A percentile compares a stretch with the other conserved stretches of the same genome.
Conservation (phyloP, 2,888 invertebrate species). For the Watsonalla cultraria region DNA sequence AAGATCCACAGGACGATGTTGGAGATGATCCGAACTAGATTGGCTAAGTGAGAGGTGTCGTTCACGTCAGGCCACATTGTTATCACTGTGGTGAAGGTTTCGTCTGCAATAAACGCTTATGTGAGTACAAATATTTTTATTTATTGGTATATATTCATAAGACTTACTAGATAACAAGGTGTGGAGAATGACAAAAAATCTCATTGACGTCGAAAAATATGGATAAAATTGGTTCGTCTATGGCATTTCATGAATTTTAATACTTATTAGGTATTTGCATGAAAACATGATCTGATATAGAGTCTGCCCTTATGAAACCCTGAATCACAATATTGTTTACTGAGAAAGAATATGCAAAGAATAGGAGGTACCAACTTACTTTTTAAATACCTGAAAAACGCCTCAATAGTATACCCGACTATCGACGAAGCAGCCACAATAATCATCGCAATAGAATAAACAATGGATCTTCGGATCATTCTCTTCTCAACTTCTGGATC, state of each 20-base stretch:
- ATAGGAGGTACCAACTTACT: background rate
- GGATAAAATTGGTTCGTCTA: no score
- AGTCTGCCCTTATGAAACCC: constrained; percentile 3
- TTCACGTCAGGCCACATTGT: constrained; percentile 33
- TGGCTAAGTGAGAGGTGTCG: constrained; percentile 18
- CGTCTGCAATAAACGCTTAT: constrained; percentile 4
- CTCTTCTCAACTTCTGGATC: background rate
- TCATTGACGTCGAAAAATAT: no score
- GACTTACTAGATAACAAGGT: background rate
- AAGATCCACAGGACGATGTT: constrained; percentile 33
- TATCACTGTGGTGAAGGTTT: constrained; percentile 30
- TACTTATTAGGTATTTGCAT: no score
- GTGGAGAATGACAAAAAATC: no score
- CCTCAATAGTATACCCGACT: background rate
- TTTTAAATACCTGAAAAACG: background rate
- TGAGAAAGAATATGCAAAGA: no score
- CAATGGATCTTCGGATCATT: background rate
- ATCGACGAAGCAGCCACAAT: background rate
- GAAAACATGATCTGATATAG: no score
- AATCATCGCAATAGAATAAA: background rate
- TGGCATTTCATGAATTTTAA: no score
- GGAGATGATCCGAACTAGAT: constrained; percentile 14
- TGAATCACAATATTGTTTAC: constrained; percentile 4
- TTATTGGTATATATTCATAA: constrained; percentile 6
- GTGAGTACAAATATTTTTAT: constrained; percentile 7